These are phyloP conservation scores for Stercorarius parasiticus DNA, from an alignment of 2,113 vertebrate genomes.

Conservation along the genomic window DNA sequence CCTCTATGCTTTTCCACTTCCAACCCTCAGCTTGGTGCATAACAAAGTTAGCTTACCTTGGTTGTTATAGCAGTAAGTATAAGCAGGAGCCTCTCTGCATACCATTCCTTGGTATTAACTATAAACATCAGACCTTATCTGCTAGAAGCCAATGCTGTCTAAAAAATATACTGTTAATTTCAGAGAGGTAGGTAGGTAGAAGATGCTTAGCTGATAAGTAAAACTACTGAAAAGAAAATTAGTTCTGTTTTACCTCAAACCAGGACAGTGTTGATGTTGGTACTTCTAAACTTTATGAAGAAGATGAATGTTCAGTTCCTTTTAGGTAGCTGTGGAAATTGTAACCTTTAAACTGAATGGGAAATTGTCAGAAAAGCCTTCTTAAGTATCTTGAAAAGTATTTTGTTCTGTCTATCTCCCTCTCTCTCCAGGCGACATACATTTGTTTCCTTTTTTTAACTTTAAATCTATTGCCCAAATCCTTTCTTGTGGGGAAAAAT, in stretches of 20 bases:
- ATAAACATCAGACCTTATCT: background rate
- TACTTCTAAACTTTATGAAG: background rate
- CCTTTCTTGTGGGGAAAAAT: background rate
- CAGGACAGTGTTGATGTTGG: background rate
- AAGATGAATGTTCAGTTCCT: background rate
- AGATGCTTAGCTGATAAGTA: background rate
- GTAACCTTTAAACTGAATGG: background rate
- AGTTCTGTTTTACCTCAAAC: background rate
- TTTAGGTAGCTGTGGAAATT: background rate
- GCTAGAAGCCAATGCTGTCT: background rate
- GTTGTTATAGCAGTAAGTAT: background rate
- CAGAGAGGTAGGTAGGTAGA: background rate
- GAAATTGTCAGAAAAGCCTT: background rate
- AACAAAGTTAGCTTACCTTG: background rate
- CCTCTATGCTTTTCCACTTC: background rate
- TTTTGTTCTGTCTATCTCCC: background rate
- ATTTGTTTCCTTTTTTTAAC: background rate
- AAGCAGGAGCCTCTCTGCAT: background rate
- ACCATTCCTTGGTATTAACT: background rate
- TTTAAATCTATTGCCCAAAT: background rate
- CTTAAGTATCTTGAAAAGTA: background rate
- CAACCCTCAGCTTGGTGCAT: background rate
- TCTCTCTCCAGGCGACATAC: background rate
- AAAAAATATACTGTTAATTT: background rate
- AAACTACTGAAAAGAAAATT: background rate